Evolutionary conservation across 2,888 invertebrate species (phyloP), one percentile per base, ranked within the genome.

Genomic region (Hirtodrosophila alboralis): DNA sequence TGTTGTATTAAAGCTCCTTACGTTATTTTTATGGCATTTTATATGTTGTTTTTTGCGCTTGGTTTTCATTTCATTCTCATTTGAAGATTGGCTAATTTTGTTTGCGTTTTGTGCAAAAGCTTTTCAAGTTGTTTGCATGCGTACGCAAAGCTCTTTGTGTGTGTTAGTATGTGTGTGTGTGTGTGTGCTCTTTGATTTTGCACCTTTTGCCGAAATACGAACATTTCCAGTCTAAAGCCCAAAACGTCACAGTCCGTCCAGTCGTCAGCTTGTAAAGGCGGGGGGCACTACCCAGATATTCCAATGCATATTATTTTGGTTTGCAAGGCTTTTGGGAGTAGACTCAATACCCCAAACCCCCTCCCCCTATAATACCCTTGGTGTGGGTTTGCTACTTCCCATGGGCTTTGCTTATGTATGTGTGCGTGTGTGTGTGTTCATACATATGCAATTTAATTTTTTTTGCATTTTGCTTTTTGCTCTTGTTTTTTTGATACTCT

Each of bases 1-100:
- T n/a, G n/a, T n/a, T n/a, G 36, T 57, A 61, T 75, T 76, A 73
- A 73, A 70, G 63, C 70, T 80, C 61, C 43, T 64, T 59, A 49
- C 34, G 44, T 28, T 57, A 37, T 23, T 34, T 41, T n/a, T 47
- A 12, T 36, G 37, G 8, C 23, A 45, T 12, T 28, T 23, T 44
- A 37, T 12, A 1, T 40, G 27, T 2, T 21, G 27, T 18, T 14
- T 16, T 23, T 28, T 49, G 23, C 23, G 21, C 26, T 16, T 37
- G 6, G 9, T 21, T 54, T 28, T 41, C 23, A 40, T 51, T 44
- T 34, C 26, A 30, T 33, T 40, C 34, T 41, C 34, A 36, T 18
- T 52, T 27, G 27, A 34, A 30, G 8, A 37, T 43, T 43, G 36
- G 36, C 30, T 57, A 37, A 57, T 48, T 48, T 57, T 31, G 43